Base-by-base conservation (phyloP, 1,140 invertebrate species). In the Mamestra configurata region DNA sequence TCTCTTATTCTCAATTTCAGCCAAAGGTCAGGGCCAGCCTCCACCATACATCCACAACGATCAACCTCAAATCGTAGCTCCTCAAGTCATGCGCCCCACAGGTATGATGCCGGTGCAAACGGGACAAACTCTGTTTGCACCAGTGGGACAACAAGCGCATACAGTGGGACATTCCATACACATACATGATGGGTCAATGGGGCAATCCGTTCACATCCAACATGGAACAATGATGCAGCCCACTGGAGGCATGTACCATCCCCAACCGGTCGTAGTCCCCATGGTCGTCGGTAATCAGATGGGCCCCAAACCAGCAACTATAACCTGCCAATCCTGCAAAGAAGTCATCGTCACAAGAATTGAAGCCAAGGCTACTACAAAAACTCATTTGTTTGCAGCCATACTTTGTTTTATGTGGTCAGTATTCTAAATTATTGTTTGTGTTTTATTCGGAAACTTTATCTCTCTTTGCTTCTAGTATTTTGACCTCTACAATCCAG, bases 361-460 rank as follows among this genome's bases (percentile, higher is more conserved):
- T 18, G 96, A 0, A 82, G 81, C 35, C 84, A 96, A 24, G 90
- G 93, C 73, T 85, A 90, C 6, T 88, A 94, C 86, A 43, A 96
- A 95, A 84, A 96, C 96, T 10, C 96, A 96, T 82, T 35, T 96
- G 0, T 92, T 96, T 64, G 96, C 96, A 8, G 77, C 96, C 13
- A 13, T 96, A 4, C 82, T 96, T 4, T 96, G 95, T 64, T 96
- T 35, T 11, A 20, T 73, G 11, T 27, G 51, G 96, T 96, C 92
- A 92, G 85, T 82, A 61, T 61, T 18, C 6, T 13, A 71, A 37
- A 24, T 18, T 66, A 18, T 15, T 61, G 11, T 59, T 55, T 55
- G 18, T 85, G 81, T n/a, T n/a, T n/a, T n/a, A n/a, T n/a, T n/a
- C n/a, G n/a, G n/a, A n/a, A n/a, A n/a, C n/a, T n/a, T n/a, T n/a